Evolutionary conservation across 2,888 invertebrate species (phyloP).

Genomic region (Volucella inflata): DNA sequence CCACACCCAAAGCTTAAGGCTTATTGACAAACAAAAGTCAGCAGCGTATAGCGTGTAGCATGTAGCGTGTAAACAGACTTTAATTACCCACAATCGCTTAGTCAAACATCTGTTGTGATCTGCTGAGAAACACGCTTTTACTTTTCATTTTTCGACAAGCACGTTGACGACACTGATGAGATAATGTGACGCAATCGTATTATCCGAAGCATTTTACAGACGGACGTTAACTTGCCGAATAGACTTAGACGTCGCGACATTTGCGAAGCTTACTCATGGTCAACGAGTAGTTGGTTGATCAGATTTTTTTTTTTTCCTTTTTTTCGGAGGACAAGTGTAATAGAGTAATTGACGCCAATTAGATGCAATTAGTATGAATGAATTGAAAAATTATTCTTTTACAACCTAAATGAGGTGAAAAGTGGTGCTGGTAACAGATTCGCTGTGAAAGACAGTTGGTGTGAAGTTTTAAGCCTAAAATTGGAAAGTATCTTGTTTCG

Average conservation of each 20-base stretch:
- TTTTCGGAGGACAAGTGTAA: not conserved
- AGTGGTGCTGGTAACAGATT: not conserved
- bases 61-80: constrained; percentile 3
- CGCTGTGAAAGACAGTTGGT: constrained; percentile 6
- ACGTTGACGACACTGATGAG: constrained; percentile 20
- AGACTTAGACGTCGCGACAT: constrained; percentile 5
- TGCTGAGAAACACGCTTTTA: constrained; percentile 26
- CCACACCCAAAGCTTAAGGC: constrained; percentile 20
- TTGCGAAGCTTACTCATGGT: constrained; percentile 30
- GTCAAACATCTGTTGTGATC: constrained; percentile 42
- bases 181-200: constrained; percentile 43
- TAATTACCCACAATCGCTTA: constrained; percentile 27
- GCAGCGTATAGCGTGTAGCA: constrained; percentile 13
- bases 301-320: constrained; percentile 6
- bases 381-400: constrained; percentile 19
- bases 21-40: constrained; percentile 21
- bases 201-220: constrained; percentile 18
- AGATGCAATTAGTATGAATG: constrained; percentile 3
- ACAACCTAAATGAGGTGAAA: constrained; percentile 9
- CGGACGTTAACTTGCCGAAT: constrained; percentile 18
- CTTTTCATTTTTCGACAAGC: constrained; percentile 16
- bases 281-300: constrained; percentile 27
- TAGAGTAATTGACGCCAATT: constrained; percentile 14
- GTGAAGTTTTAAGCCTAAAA: not conserved
- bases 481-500: not conserved